Evolutionary conservation across 2,113 vertebrate genomes (phyloP).

Genomic region (Macroglossus sobrinus): DNA sequence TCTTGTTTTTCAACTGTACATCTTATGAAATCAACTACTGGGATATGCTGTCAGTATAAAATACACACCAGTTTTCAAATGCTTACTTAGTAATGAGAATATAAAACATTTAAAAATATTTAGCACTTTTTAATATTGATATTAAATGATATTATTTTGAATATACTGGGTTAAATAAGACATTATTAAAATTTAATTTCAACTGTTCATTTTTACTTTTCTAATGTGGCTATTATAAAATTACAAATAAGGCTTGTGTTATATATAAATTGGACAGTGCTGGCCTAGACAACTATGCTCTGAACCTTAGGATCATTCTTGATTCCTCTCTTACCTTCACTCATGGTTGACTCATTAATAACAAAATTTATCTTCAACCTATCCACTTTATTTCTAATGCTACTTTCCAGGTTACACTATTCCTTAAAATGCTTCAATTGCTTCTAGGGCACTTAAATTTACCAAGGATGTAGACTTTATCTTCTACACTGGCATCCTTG

Average conservation of each 20-base stretch:
- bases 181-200: background rate
- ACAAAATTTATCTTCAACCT: background rate
- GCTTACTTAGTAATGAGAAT: background rate
- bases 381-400: background rate
- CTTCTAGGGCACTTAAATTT: background rate
- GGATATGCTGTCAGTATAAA: slow-evolving; percentile 9
- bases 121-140: background rate
- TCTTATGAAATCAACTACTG: background rate
- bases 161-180: background rate
- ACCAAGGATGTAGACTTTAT: background rate
- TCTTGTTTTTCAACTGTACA: slow-evolving; percentile 12
- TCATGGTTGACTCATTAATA: background rate
- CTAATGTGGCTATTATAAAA: background rate
- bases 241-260: background rate
- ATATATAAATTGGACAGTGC: background rate
- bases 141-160: background rate
- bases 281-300: background rate
- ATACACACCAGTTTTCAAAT: background rate
- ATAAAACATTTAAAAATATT: background rate
- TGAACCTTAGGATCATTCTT: background rate
- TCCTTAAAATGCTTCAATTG: background rate
- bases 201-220: background rate
- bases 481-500: background rate
- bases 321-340: background rate
- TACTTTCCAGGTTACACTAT: background rate